phyloP scores from a whole-genome alignment of 2,113 vertebrate species.

The Lepisosteus osseus region DNA sequence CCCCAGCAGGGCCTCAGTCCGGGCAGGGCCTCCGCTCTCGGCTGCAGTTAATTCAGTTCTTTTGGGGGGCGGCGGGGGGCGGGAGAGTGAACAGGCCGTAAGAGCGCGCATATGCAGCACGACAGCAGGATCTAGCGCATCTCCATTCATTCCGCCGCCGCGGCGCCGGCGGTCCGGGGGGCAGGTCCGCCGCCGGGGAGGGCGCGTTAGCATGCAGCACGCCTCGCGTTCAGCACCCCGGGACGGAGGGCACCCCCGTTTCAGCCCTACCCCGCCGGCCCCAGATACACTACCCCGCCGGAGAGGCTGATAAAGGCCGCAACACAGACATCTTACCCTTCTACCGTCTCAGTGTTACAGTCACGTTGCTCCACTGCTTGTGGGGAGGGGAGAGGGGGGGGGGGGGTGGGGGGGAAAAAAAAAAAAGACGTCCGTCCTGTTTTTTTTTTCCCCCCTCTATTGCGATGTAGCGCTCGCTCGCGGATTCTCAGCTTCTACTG shows the following conservation, averaged over 20 bases:
- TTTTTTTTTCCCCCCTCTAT: conserved; percentile 59
- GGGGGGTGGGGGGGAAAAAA: conserved; percentile 1
- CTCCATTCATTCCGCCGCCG: no score
- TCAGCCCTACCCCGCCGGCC: conserved; percentile 21
- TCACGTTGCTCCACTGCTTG: conserved; percentile 11
- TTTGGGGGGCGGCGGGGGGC: no score
- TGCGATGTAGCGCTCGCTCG: conserved; percentile 32
- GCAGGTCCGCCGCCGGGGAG: conserved; percentile 47
- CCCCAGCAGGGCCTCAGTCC: no score
- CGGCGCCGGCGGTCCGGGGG: no score
- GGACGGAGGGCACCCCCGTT: conserved; percentile 31
- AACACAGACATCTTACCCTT: conserved; percentile 51
- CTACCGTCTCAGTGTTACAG: conserved; percentile 7
- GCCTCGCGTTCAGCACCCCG: conserved; percentile 31
- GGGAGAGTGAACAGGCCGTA: no score
- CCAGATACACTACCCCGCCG: neutral
- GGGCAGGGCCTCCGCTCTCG: no score
- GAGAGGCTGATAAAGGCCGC: conserved; percentile 7
- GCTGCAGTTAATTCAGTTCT: no score
- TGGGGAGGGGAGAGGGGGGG: no score
- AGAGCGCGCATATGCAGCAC: no score
- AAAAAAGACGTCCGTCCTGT: conserved; percentile 32
- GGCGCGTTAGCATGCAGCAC: conserved; percentile 55
- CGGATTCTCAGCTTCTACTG: conserved; percentile 34
- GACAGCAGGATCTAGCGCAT: no score